Base-by-base conservation (phyloP, 2,797 vertebrate species). In the Thamnophis elegans region DNA sequence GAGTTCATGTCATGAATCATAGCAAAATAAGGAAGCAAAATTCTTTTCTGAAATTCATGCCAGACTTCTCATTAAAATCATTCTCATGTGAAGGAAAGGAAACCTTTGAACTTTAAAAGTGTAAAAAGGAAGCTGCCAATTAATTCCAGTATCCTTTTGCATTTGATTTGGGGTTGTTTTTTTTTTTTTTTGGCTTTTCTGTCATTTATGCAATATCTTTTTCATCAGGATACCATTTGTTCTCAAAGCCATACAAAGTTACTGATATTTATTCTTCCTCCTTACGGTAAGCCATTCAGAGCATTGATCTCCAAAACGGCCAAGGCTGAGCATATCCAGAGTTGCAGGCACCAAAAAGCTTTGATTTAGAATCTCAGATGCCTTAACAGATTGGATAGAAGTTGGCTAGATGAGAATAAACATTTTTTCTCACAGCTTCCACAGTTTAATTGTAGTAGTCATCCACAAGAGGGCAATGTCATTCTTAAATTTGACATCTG, bases 401-500 rank as follows among this genome's bases (percentile, higher is more conserved):
- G 22, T 42, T 2, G 73, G 28, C 0, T 1, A 56, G 73, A 73
- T 1, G 1, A 32, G 1, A 10, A 2, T 1, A 42, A 87, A 93
- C 16, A 2, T 5, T 14, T 78, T 25, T 6, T n/a, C 20, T 7
- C 18, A 25, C 10, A 5, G 54, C 0, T 91, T 60, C 11, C 28
- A 0, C 0, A 88, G 85, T 93, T 87, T 89, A 36, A 65, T 85
- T 95, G 85, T 88, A 36, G 68, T 42, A 0, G 4, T 55, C 94
- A 90, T 58, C 97, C 97, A 96, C 96, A 4, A 96, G 97, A 95
- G 96, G 96, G 96, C 96, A 95, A 92, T 95, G 91, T 93, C 54
- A 95, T 92, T 94, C 95, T 59, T 91, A 0, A n/a, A 73, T 93
- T 95, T 47, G 82, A 0, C 4, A 42, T 55, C 26, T 9, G 0